phyloP scores from a whole-genome alignment of 2,888 invertebrate genomes.

The Pyrrhia umbra region DNA sequence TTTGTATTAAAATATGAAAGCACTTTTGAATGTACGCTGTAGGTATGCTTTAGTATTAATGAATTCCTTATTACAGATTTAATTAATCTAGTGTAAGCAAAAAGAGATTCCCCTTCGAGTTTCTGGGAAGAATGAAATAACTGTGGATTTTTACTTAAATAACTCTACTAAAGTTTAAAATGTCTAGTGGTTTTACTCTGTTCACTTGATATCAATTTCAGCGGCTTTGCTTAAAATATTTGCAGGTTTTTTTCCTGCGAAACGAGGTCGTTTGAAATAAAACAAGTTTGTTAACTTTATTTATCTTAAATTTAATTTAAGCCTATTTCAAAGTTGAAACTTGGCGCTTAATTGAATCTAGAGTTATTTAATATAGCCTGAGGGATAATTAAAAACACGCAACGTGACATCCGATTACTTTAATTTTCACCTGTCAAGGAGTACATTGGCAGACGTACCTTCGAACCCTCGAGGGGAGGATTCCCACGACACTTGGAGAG shows the following conservation, averaged over 20 bases:
- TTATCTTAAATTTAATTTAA: conserved; percentile 49
- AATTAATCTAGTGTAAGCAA: conserved; percentile 47
- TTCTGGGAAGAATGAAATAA: conserved; percentile 19
- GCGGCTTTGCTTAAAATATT: background rate
- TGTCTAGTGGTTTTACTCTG: conserved; percentile 3
- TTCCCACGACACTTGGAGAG: conserved; percentile 73
- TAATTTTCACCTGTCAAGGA: conserved; percentile 68
- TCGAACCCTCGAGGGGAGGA: conserved; percentile 62
- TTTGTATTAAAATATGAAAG: conserved; percentile 53
- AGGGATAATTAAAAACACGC: conserved; percentile 60
- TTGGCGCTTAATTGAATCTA: conserved; percentile 51
- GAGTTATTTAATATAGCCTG: conserved; percentile 49
- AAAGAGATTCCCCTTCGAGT: conserved; percentile 29
- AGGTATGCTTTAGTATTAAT: conserved; percentile 45
- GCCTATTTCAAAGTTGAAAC: conserved; percentile 43
- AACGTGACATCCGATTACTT: conserved; percentile 68
- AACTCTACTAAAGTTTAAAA: conserved; percentile 16
- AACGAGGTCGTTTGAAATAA: conserved; percentile 16
- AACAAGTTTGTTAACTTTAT: conserved; percentile 41
- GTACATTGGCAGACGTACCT: conserved; percentile 47
- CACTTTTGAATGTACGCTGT: conserved; percentile 28
- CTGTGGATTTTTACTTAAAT: conserved; percentile 23
- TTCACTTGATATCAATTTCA: conserved; percentile 5
- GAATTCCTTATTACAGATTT: conserved; percentile 54
- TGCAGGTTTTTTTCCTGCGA: conserved; percentile 1